Base-by-base conservation (phyloP, 1,140 invertebrate species). In the Euura saliciscinereae region DNA sequence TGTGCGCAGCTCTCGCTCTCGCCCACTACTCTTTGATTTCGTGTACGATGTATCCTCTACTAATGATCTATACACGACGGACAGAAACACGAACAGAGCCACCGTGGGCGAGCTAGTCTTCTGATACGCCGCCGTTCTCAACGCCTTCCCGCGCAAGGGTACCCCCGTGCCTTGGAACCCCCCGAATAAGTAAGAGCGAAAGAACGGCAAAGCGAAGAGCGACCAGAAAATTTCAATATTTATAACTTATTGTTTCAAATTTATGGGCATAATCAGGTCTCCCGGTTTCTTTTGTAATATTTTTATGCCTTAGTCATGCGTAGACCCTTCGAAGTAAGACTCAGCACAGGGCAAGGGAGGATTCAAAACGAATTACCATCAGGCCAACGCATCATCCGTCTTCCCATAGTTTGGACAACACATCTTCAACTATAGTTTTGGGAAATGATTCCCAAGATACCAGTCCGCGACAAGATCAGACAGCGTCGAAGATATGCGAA, bases 221-320 rank as follows among this genome's bases (percentile, higher is more conserved):
- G 51, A 59, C 51, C 51, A 59, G 51, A 8, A 59, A 59, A 59
- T 59, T 59, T 83, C 77, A 85, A 86, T 85, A 86, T 86, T 85
- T 85, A 85, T 84, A 84, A 84, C 80, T 82, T 84, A 84, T 85
- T 84, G 82, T 86, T 78, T 84, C 75, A 75, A 79, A 82, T 80
- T 84, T 78, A 78, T 76, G 78, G 77, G 76, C 71, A 78, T 79
- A 80, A 46, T 69, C 59, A 69, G 68, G 13, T 59, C 51, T 59
- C 8, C 51, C 13, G 51, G 51, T 59, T n/a, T 59, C 8, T 59
- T 59, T 59, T 59, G 51, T 59, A 59, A 59, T 59, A 59, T 59
- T 2, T 59, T 59, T 59, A 59, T 59, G 51, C 8, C 51, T 59
- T 59, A 59, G 51, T 59, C 51, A 59, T 59, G 51, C 51, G 51